These are phyloP conservation scores for Drosophila austrosaltans DNA, from an alignment of 2,888 invertebrate species.

Conservation along the genomic window DNA sequence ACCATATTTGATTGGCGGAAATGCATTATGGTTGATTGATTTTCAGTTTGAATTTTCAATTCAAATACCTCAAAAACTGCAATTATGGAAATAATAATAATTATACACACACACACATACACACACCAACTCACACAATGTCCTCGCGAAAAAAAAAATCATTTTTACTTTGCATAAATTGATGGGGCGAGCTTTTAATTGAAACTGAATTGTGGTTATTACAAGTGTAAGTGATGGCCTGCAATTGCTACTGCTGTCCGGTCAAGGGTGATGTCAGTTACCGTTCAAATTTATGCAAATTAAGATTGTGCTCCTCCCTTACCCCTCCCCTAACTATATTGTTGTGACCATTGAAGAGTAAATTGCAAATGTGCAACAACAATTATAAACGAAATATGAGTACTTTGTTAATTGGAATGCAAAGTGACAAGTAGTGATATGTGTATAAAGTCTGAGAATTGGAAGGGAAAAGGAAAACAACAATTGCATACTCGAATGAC, in stretches of 20 bases:
- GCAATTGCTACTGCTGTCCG: not conserved
- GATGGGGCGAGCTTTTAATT: conserved; percentile 65
- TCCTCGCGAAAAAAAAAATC: conserved; percentile 5
- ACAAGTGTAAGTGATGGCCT: conserved; percentile 29
- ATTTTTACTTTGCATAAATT: conserved; percentile 49
- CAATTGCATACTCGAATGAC: no score
- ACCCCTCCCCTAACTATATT: not conserved
- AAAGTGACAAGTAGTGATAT: not conserved
- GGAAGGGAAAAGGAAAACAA: no score
- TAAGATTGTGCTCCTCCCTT: conserved; percentile 33
- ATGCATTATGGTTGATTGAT: conserved; percentile 44
- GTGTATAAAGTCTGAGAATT: not conserved
- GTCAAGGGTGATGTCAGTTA: conserved; percentile 1
- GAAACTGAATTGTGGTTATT: conserved; percentile 52
- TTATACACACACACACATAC: not conserved
- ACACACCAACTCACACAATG: not conserved
- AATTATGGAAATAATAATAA: conserved; percentile 18
- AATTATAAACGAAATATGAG: not conserved
- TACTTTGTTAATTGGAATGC: conserved; percentile 6
- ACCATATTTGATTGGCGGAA: conserved; percentile 22
- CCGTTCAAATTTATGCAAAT: conserved; percentile 44
- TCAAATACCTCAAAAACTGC: conserved; percentile 25
- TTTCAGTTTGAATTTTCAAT: conserved; percentile 3
- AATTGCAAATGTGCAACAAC: conserved; percentile 33
- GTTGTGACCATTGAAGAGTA: conserved; percentile 34